Conservation (phyloP, 2,888 invertebrate species). For the Odontothrips loti region DNA sequence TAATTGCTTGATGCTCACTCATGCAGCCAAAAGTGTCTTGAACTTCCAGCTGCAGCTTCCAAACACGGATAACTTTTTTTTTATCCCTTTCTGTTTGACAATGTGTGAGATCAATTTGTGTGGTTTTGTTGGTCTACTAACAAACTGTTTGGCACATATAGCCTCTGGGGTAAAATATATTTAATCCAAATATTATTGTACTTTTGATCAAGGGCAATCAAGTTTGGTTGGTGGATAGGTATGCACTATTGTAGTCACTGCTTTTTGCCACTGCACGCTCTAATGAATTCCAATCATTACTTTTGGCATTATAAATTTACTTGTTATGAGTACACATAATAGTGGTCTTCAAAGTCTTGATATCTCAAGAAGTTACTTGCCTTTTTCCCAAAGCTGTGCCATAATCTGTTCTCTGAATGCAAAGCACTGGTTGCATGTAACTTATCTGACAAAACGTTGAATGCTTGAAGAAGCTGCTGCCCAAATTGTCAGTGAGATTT, state of each 20-base stretch:
- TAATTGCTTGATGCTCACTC: slow-evolving; percentile 10
- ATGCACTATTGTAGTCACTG: slow-evolving; percentile 7
- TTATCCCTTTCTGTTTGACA: neutral
- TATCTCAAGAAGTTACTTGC: too few relatives aligned
- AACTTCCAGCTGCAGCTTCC: slow-evolving; percentile 1
- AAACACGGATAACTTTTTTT: neutral
- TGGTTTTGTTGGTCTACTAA: neutral
- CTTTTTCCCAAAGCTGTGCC: too few relatives aligned
- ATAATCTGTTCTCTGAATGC: too few relatives aligned
- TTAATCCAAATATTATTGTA: neutral
- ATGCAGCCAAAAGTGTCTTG: neutral
- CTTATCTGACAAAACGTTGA: too few relatives aligned
- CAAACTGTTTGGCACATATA: neutral
- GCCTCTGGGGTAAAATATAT: neutral
- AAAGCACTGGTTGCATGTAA: too few relatives aligned
- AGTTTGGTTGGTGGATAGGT: neutral
- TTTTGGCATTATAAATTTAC: too few relatives aligned
- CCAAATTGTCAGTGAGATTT: too few relatives aligned
- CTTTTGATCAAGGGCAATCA: neutral
- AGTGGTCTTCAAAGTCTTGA: too few relatives aligned
- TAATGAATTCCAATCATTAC: too few relatives aligned
- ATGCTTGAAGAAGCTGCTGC: too few relatives aligned
- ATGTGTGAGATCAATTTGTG: neutral
- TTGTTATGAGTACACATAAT: too few relatives aligned
- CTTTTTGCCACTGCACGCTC: slow-evolving; percentile 13